Base-by-base conservation (phyloP, 1,140 invertebrate species). In the Trichogramma pretiosum region DNA sequence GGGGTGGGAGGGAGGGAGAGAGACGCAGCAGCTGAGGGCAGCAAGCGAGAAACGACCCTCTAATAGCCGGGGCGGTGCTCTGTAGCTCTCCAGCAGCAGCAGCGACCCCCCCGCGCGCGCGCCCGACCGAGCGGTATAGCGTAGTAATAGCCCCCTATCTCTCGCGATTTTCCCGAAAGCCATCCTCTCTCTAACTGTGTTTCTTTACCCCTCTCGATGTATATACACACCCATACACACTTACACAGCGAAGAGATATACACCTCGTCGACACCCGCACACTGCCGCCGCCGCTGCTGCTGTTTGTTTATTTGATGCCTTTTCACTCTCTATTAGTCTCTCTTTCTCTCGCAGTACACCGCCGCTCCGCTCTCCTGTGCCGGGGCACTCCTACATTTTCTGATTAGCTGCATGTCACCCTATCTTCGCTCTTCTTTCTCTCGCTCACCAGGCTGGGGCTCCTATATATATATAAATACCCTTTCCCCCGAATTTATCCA, bases 301-400 rank as follows among this genome's bases (percentile, higher is more conserved):
- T 67, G 65, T 70, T 70, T 70, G 67, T 71, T 72, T 72, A 70
- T 72, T 68, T 63, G 65, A 72, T 70, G 62, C 67, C 67, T 72
- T 70, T 72, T 69, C 67, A 70, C 69, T 70, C 67, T 70, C 67
- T 72, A 72, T 70, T 70, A 70, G 67, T 68, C 66, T 65, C 63
- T 59, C 58, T 60, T 61, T 28, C 26, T 26, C 17, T 42, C 17
- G 19, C 28, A 5, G n/a, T 32, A 16, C 24, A 17, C 22, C 22
- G 5, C 14, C 17, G 14, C 36, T 18, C 11, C 22, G 14, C 39
- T 18, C 10, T 18, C 19, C n/a, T 33, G 5, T 33, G n/a, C n/a
- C n/a, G n/a, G n/a, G n/a, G n/a, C 16, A 56, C 58, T 65, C 57
- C 64, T 67, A 72, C 66, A 70, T 69, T 72, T 70, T 70, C 69